These are phyloP conservation scores for Mastomys coucha DNA, from an alignment of 2,113 vertebrate species.

Conservation along the genomic window DNA sequence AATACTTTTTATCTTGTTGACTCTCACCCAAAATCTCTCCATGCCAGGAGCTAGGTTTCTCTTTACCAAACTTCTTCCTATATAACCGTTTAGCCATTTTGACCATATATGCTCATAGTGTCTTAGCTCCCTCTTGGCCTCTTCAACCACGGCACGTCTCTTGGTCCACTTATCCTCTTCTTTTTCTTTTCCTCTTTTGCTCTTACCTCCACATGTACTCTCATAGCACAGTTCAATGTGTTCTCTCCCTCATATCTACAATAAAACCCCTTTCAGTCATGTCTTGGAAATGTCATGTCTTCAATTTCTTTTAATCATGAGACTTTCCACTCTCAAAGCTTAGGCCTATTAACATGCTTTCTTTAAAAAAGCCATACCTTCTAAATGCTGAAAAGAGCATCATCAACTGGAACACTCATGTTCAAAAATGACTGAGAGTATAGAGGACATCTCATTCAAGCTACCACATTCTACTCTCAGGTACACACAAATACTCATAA, in stretches of 20 bases:
- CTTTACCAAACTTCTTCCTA: neutral
- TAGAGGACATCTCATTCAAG: neutral
- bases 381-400: neutral
- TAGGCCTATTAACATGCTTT: neutral
- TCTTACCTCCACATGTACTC: neutral
- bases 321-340: neutral
- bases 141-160: neutral
- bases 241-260: neutral
- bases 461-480: neutral
- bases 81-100: neutral
- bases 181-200: neutral
- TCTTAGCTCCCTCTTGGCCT: neutral
- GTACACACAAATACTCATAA: no score
- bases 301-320: neutral
- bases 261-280: neutral
- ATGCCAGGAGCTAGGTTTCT: neutral
- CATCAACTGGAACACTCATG: neutral
- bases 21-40: neutral
- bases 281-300: neutral
- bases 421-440: neutral
- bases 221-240: neutral
- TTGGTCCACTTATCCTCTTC: no score
- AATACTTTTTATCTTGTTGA: neutral
- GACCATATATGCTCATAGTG: neutral
- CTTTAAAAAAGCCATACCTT: neutral